Conservation (phyloP, 2,888 invertebrate species). For the Meiosimyza decipiens region DNA sequence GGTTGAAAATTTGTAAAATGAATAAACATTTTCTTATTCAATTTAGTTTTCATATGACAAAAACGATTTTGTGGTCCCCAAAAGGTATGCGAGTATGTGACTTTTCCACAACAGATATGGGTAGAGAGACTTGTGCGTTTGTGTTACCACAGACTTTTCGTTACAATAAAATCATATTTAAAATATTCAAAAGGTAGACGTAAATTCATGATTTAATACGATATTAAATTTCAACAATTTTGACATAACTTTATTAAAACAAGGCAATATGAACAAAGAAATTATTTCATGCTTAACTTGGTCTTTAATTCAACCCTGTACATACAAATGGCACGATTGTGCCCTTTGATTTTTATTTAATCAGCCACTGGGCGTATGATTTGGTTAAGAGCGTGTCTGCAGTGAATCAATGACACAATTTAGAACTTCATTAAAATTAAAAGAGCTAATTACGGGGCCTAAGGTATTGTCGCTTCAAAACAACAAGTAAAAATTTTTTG, state of each 20-base stretch:
- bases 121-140: too few relatives aligned
- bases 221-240: background rate
- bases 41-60: background rate
- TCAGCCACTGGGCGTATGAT: slow-evolving; percentile 64
- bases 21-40: background rate
- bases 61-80: background rate
- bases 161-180: too few relatives aligned
- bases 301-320: too few relatives aligned
- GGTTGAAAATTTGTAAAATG: background rate
- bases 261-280: slow-evolving; percentile 32
- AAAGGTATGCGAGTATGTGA: too few relatives aligned
- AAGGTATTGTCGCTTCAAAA: background rate
- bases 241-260: background rate
- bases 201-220: background rate
- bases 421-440: slow-evolving; percentile 30
- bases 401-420: slow-evolving; percentile 38
- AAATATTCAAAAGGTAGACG: too few relatives aligned
- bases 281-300: background rate
- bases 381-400: slow-evolving; percentile 47
- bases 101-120: too few relatives aligned
- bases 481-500: too few relatives aligned
- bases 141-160: too few relatives aligned
- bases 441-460: slow-evolving; percentile 13
- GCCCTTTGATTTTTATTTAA: slow-evolving; percentile 57
- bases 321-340: slow-evolving; percentile 17